These are phyloP conservation scores for Erebia palarica DNA, from an alignment of 2,888 invertebrate species.

Conservation along the genomic window DNA sequence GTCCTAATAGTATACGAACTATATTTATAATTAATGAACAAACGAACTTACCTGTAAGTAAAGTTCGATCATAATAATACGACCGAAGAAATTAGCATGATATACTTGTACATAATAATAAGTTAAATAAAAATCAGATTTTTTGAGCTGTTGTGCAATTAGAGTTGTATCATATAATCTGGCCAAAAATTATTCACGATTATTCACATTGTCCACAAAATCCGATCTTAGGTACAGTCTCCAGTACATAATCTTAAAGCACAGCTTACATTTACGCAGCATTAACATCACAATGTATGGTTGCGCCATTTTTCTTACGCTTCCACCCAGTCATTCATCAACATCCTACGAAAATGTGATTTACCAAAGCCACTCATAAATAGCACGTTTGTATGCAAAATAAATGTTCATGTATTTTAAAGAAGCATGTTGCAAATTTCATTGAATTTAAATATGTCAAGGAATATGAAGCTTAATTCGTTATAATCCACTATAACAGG, in stretches of 20 bases:
- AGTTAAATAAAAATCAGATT: too few species aligned
- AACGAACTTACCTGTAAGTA: too few species aligned
- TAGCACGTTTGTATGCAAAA: neutral
- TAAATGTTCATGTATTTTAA: neutral
- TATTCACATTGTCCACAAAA: neutral
- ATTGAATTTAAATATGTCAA: too few species aligned
- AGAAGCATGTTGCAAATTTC: neutral
- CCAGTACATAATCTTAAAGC: neutral
- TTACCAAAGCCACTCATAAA: slow-evolving; percentile 7
- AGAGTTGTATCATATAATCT: too few species aligned
- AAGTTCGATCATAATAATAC: too few species aligned
- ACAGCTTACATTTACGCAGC: slow-evolving; percentile 6
- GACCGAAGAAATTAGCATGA: too few species aligned
- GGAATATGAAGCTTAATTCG: too few species aligned
- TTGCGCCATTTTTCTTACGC: slow-evolving; percentile 22
- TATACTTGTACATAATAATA: too few species aligned
- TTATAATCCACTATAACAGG: too few species aligned
- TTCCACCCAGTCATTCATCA: slow-evolving; percentile 14
- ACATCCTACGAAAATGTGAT: slow-evolving; percentile 20
- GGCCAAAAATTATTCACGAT: neutral
- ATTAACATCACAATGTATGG: slow-evolving; percentile 50
- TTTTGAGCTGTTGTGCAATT: too few species aligned
- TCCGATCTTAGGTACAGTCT: neutral
- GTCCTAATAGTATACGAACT: too few species aligned
- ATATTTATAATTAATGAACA: too few species aligned